Evolutionary conservation across 2,888 invertebrate genomes (phyloP).

Genomic region (Dryomyza anilis): DNA sequence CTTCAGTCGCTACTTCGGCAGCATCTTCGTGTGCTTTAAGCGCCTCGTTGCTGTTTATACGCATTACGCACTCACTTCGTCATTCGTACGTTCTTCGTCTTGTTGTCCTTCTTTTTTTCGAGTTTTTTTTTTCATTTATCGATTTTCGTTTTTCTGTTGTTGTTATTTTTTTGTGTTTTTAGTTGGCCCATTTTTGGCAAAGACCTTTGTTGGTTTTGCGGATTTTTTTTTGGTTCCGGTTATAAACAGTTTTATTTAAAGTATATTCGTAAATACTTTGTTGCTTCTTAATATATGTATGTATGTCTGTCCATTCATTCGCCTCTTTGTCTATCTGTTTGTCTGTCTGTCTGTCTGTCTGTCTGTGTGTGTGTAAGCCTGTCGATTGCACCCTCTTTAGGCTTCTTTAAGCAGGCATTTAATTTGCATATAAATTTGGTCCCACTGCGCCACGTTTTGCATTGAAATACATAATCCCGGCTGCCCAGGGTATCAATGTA

Average conservation of each 20-base stretch:
- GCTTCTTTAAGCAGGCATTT: too few species aligned
- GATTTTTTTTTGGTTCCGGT: neutral
- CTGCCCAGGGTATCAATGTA: too few species aligned
- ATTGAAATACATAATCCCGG: too few species aligned
- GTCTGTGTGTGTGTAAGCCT: neutral
- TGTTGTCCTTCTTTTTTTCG: neutral
- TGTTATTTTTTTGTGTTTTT: neutral
- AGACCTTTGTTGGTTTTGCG: neutral
- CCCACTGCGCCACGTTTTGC: too few species aligned
- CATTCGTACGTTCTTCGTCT: neutral
- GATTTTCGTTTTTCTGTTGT: neutral
- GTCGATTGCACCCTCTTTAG: too few species aligned
- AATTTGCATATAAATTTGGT: too few species aligned
- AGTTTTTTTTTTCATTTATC: neutral
- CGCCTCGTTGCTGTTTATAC: neutral
- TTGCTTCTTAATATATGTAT: neutral
- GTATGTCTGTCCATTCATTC: neutral
- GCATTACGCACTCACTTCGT: constrained; percentile 13
- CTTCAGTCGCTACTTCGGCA: neutral
- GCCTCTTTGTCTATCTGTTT: too few species aligned
- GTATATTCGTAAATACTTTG: too few species aligned
- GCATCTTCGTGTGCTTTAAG: too few species aligned
- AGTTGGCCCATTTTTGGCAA: neutral
- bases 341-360: neutral
- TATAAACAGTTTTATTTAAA: neutral